Conservation (phyloP, 1,140 invertebrate species). For the Galendromus occidentalis region DNA sequence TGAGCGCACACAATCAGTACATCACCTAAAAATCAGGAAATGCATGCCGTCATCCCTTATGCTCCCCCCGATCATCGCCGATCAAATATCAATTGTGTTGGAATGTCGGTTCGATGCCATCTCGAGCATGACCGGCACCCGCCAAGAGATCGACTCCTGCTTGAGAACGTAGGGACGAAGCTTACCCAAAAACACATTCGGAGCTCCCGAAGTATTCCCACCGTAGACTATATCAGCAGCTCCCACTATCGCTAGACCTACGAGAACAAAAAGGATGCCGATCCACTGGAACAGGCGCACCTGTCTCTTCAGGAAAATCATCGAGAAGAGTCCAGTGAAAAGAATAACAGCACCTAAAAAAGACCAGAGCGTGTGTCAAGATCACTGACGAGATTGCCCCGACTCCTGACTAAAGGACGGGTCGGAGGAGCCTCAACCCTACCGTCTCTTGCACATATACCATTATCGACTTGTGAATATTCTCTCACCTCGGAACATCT, state of each 20-base stretch:
- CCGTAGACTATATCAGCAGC: conserved; percentile 44
- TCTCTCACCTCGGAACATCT: conserved; percentile 68
- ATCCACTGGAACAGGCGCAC: conserved; percentile 52
- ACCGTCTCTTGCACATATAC: not conserved
- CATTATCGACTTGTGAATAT: not conserved
- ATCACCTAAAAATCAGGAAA: conserved; percentile 47
- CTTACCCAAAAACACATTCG: no score
- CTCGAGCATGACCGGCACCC: no score
- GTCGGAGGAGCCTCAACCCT: not conserved
- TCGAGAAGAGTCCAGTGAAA: conserved; percentile 73
- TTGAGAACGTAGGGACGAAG: no score
- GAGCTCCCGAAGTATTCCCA: conserved; percentile 19
- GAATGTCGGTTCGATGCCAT: no score
- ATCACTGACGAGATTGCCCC: not conserved
- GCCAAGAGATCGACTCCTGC: no score
- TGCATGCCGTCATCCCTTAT: no score
- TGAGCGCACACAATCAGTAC: conserved; percentile 74
- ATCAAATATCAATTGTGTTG: no score
- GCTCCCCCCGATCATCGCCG: no score
- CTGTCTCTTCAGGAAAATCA: conserved; percentile 55
- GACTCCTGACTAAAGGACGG: not conserved
- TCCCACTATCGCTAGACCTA: conserved; percentile 62
- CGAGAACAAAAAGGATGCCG: conserved; percentile 56
- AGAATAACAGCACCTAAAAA: conserved; percentile 61
- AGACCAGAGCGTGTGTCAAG: conserved; percentile 1